These are phyloP conservation scores for Falco biarmicus DNA, from an alignment of 2,797 vertebrate species.

Conservation along the genomic window DNA sequence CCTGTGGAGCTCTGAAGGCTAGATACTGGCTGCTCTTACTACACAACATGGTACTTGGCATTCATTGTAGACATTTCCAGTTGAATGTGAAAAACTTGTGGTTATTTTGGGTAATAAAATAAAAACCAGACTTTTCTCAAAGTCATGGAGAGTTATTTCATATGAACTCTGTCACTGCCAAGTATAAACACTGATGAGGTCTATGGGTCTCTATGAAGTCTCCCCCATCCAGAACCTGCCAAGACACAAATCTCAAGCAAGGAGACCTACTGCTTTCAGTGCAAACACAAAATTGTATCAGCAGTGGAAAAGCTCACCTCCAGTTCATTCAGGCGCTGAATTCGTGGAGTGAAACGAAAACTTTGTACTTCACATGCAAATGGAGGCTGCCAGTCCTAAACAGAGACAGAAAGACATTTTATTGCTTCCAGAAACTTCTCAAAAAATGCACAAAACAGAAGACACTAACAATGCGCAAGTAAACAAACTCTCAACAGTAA, in stretches of 20 bases:
- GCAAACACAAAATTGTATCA: not conserved
- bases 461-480: not conserved
- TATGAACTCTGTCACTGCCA: not conserved
- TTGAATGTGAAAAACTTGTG: slow-evolving; percentile 4
- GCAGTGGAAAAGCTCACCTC: slow-evolving; percentile 84
- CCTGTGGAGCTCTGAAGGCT: not conserved
- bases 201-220: not conserved
- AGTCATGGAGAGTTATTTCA: not conserved
- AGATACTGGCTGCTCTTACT: slow-evolving; percentile 24
- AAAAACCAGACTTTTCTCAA: slow-evolving; percentile 23
- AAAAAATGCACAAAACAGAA: not conserved
- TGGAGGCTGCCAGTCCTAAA: slow-evolving; percentile 97
- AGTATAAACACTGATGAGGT: not conserved
- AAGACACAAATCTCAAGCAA: not conserved
- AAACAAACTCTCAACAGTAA: not conserved
- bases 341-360: slow-evolving; percentile 94
- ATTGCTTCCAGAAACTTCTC: not conserved
- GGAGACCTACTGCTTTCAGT: not conserved
- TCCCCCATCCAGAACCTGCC: not conserved
- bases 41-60: slow-evolving; percentile 28
- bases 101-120: slow-evolving; percentile 54
- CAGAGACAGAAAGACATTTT: slow-evolving; percentile 28
- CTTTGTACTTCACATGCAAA: slow-evolving; percentile 97
- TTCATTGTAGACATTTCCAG: slow-evolving; percentile 27
- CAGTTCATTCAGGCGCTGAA: slow-evolving; percentile 96